Conservation (phyloP, 2,888 invertebrate species). For the Caenorhabditis sp. region DNA sequence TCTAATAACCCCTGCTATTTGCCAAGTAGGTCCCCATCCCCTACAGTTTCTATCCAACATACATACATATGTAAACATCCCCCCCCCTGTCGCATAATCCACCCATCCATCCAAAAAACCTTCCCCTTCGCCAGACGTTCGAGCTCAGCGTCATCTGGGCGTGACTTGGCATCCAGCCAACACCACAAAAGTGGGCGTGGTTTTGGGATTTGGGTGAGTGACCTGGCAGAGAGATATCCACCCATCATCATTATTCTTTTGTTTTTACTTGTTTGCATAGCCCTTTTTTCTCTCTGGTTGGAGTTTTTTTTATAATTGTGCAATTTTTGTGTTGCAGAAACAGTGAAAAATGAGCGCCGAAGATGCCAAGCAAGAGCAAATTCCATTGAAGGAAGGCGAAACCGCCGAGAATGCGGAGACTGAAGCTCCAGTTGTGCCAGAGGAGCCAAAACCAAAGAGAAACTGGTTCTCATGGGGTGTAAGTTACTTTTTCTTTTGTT, state of each 20-base stretch:
- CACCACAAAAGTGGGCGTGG: slow-evolving; percentile 2
- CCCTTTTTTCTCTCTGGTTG: not conserved
- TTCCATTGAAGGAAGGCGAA: slow-evolving; percentile 62
- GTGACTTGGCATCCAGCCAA: slow-evolving; percentile 5
- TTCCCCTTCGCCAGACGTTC: not conserved
- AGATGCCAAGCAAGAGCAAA: slow-evolving; percentile 47
- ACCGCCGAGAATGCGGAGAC: slow-evolving; percentile 41
- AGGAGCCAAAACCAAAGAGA: slow-evolving; percentile 42
- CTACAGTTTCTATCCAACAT: not conserved
- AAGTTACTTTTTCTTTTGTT: not conserved
- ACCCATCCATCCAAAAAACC: not conserved
- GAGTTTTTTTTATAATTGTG: not conserved
- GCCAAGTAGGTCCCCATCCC: not conserved
- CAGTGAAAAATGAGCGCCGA: slow-evolving; percentile 30
- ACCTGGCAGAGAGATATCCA: not conserved
- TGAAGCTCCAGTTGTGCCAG: slow-evolving; percentile 20
- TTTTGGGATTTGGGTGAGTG: not conserved
- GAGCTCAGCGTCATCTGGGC: not conserved
- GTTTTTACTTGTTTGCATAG: not conserved
- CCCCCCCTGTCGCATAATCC: not conserved
- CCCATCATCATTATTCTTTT: not conserved
- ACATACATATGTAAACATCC: not conserved
- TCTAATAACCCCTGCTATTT: too few relatives aligned
- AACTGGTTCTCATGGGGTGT: slow-evolving; percentile 31
- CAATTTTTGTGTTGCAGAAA: slow-evolving; percentile 4